Base-by-base conservation (phyloP, 2,797 vertebrate species). In the Eupleurogrammus muticus region DNA sequence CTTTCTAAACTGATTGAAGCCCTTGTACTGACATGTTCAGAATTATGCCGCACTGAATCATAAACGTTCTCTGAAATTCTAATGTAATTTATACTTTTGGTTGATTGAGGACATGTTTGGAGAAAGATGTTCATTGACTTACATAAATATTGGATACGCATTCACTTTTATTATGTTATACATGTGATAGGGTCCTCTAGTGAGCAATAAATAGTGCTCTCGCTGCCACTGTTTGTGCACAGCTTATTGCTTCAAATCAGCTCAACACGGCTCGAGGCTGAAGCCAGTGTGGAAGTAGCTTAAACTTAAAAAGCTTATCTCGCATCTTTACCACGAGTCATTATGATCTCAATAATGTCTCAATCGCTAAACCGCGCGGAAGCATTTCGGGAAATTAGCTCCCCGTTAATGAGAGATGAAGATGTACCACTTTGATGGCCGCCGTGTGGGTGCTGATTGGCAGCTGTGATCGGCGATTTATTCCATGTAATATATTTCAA, bases 151-250 rank as follows among this genome's bases (percentile, higher is more conserved):
- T 59, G 21, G 13, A 59, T 40, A 6, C 14, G 24, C 14, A 38
- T 50, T 58, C 1, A 28, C 0, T 1, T 49, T 9, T 0, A 38
- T 56, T 32, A 16, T 6, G 10, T 42, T 14, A 2, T 28, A 49
- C 65, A 20, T 23, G 6, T 54, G 19, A 1, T 38, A 19, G 52
- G 55, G 49, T 58, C 34, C 17, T 69, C 55, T 60, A 23, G 44
- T 35, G 24, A 59, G 12, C 5, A 21, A 44, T 14, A 52, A 16
- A 23, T 51, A 21, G 4, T 17, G 51, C 35, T 23, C 9, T 36
- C 9, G 48, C 23, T 32, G 23, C 21, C 4, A 20, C 5, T 28
- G 50, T 11, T 44, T n/a, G 47, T 6, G n/a, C n/a, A 68, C 24
- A 36, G 8, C 9, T 60, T 44, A 9, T 16, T 14, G 20, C 11